Base-by-base conservation (phyloP, 1,140 invertebrate genomes). In the Pogonomyrmex californicus region DNA sequence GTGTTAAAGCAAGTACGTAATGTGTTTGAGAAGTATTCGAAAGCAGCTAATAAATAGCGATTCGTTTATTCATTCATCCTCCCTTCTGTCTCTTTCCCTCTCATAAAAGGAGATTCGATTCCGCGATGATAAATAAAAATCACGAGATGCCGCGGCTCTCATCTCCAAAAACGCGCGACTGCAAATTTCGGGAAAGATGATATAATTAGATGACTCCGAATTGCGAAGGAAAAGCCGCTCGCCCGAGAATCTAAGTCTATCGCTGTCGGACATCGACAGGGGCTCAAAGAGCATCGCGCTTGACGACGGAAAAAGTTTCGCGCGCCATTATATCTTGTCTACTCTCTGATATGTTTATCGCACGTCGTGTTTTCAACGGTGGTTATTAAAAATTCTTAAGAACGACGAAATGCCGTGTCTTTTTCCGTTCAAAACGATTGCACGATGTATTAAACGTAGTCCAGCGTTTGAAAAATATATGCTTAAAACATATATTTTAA, bases 31-130 rank as follows among this genome's bases (percentile, higher is more conserved):
- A 7, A 63, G 14, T 0, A n/a, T 65, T 1, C 6, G 14, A 65
- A 9, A 10, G 36, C 2, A 7, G 23, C 33, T 63, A 17, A 56
- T 56, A 56, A 38, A 63, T 38, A 68, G 9, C 9, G n/a, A 66
- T 10, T 66, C 7, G 23, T 44, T 66, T 6, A 23, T 44, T 33
- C 30, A 4, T 33, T 17, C 60, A 23, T 23, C 23, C 23, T 23
- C 23, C 23, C 23, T 23, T 12, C 23, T 36, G 12, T 38, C 33
- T 36, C 30, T 0, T 12, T 10, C 17, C 86, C 6, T 30, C 23
- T 70, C 75, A 73, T 49, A 62, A 85, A 63, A 73, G 56, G 86
- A 76, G 71, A 23, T 81, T 49, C 68, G 68, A 85, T 87, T 38
- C 54, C 36, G 38, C 36, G 44, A 12, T 12, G 66, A 58, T 36